Conservation (phyloP, 2,888 invertebrate genomes). For the Nematopogon swammerdamellus region DNA sequence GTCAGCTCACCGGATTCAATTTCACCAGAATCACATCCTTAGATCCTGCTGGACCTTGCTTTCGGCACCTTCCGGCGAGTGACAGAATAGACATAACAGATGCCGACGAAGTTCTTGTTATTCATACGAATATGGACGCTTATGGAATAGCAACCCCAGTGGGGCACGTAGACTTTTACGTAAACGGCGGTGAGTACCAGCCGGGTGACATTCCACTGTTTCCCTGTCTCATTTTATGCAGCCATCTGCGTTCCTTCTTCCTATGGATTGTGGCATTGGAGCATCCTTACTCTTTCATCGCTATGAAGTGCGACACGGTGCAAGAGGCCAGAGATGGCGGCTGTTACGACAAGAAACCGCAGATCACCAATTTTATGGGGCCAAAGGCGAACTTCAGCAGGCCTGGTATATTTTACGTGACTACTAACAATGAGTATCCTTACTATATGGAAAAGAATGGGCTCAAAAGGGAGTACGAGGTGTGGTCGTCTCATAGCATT, state of each 20-base stretch:
- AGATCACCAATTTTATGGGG: conserved; percentile 22
- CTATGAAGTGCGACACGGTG: conserved; percentile 22
- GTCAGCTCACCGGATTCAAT: conserved; percentile 14
- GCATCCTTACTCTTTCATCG: conserved; percentile 23
- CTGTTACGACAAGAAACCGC: conserved; percentile 22
- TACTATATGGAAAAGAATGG: conserved; percentile 32
- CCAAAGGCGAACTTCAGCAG: conserved; percentile 17
- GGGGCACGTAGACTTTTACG: conserved; percentile 18
- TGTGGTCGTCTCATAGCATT: conserved; percentile 9
- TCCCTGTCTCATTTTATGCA: conserved; percentile 22
- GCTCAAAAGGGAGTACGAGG: conserved; percentile 23
- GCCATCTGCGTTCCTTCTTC: conserved; percentile 20
- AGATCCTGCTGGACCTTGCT: conserved; percentile 17
- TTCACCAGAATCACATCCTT: conserved; percentile 14
- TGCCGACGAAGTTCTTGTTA: conserved; percentile 15
- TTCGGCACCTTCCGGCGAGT: conserved; percentile 14
- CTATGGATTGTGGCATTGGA: conserved; percentile 24
- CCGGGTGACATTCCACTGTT: conserved; percentile 21
- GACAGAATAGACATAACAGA: conserved; percentile 16
- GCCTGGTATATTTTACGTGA: conserved; percentile 23
- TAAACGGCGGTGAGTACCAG: conserved; percentile 18
- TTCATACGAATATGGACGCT: conserved; percentile 16
- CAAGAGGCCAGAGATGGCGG: conserved; percentile 23
- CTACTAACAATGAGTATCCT: conserved; percentile 23
- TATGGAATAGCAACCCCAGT: conserved; percentile 15